Percentiles rank a stretch among this genome's conserved stretches.
These are phyloP conservation scores for Aleadryas rufinucha DNA, from an alignment of 2,113 vertebrate genomes.

Conservation along the genomic window DNA sequence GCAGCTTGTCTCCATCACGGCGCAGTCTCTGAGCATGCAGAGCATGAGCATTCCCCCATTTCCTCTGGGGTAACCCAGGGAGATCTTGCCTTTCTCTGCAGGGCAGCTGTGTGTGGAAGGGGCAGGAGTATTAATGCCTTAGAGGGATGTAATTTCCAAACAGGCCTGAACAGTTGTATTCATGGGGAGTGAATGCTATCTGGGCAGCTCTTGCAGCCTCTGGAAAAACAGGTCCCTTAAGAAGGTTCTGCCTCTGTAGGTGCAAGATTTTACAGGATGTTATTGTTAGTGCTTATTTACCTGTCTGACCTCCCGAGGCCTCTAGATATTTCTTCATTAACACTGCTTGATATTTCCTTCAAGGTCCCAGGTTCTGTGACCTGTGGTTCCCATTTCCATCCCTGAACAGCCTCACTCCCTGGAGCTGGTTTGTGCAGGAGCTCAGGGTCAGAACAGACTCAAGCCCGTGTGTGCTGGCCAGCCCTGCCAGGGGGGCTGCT, in stretches of 20 bases:
- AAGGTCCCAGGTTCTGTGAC: neutral
- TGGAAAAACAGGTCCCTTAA: neutral
- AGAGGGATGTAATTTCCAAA: neutral
- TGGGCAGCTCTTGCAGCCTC: neutral
- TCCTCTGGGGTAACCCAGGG: neutral
- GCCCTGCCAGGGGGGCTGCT: neutral
- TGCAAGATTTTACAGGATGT: neutral
- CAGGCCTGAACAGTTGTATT: neutral
- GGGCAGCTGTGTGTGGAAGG: neutral
- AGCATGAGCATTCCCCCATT: neutral
- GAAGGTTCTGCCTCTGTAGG: conserved; percentile 20
- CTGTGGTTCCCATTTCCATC: neutral
- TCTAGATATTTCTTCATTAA: conserved; percentile 8
- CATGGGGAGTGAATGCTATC: neutral
- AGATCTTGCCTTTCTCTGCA: neutral
- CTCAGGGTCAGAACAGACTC: rapidly evolving
- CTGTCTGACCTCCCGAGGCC: conserved; percentile 11
- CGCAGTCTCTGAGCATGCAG: neutral
- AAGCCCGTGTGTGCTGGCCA: rapidly evolving
- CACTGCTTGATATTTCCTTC: conserved; percentile 8
- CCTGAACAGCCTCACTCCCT: neutral
- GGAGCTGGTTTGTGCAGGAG: neutral
- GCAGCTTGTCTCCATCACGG: neutral
- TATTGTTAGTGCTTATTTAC: conserved; percentile 4
- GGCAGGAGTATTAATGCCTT: neutral